Evolutionary conservation across 2,888 invertebrate species (phyloP), one percentile per base, ranked within the genome.

Genomic region (Conops quadrifasciatus): DNA sequence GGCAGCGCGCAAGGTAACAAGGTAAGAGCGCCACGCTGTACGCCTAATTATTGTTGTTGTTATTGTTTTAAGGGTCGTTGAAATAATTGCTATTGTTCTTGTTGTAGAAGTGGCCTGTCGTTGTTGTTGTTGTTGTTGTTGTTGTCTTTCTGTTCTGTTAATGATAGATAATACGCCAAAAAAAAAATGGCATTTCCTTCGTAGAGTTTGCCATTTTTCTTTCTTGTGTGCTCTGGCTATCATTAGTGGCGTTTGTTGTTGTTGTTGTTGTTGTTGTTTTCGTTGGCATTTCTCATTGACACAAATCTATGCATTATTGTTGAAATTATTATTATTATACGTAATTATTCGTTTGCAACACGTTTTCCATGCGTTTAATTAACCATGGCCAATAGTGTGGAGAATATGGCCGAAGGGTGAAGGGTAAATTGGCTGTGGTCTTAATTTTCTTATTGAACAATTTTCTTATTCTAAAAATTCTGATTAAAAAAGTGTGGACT

Each of bases 351-450:
- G 51, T 43, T 45, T 43, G 62, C 58, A 73, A 67, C 73, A 73
- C 73, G 73, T 63, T 71, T 65, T 69, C 56, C 45, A 63, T 36
- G 59, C 69, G 68, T 71, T 73, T 69, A 73, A 73, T 71, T 73
- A 73, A 62, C 60, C 68, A 49, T 62, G 60, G 68, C 21, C 60
- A 60, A 49, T 36, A 16, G 28, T 49, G 36, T 9, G 5, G 5
- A 7, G 36, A 36, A 4, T 36, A 36, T 7, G 36, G 36, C 36
- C n/a, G n/a, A n/a, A n/a, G n/a, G n/a, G n/a, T n/a, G n/a, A n/a
- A n/a, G n/a, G n/a, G n/a, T n/a, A n/a, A n/a, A n/a, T n/a, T n/a
- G n/a, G n/a, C n/a, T n/a, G n/a, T n/a, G n/a, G n/a, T n/a, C n/a
- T n/a, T n/a, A n/a, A n/a, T n/a, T n/a, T n/a, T n/a, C n/a, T n/a